Conservation (phyloP, 2,113 vertebrate species). For the Cardinalis cardinalis region DNA sequence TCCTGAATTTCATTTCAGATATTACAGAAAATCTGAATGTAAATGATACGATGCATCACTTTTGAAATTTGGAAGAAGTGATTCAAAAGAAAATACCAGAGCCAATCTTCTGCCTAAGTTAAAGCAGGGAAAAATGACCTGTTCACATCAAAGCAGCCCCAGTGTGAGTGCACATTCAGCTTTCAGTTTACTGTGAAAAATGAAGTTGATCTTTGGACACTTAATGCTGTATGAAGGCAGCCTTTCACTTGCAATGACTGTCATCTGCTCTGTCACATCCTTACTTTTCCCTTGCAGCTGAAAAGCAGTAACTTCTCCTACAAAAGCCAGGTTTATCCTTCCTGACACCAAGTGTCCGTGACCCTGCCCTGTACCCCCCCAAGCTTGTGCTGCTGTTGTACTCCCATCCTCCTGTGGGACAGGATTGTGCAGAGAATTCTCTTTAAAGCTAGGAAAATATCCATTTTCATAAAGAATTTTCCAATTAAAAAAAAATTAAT, state of each 20-base stretch:
- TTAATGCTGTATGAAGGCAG: neutral
- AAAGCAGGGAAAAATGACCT: neutral
- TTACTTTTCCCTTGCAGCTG: neutral
- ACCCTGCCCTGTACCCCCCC: neutral
- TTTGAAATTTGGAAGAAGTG: neutral
- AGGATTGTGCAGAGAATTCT: neutral
- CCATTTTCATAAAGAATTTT: neutral
- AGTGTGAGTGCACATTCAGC: accelerated
- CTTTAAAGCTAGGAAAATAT: neutral
- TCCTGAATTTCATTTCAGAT: neutral
- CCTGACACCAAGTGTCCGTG: neutral
- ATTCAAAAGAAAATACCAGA: neutral
- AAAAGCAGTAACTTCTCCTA: neutral
- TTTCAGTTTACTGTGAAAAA: neutral
- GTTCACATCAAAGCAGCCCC: neutral
- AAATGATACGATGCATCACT: neutral
- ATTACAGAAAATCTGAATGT: neutral
- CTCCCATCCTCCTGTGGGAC: neutral
- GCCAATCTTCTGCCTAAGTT: neutral
- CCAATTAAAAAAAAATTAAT: neutral
- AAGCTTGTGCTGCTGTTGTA: neutral
- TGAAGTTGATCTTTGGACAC: neutral
- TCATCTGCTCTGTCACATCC: neutral
- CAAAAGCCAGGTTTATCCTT: neutral
- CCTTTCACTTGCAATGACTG: neutral